phyloP scores from a whole-genome alignment of 2,888 invertebrate species.

The Scaptomyza cyrtandrae region DNA sequence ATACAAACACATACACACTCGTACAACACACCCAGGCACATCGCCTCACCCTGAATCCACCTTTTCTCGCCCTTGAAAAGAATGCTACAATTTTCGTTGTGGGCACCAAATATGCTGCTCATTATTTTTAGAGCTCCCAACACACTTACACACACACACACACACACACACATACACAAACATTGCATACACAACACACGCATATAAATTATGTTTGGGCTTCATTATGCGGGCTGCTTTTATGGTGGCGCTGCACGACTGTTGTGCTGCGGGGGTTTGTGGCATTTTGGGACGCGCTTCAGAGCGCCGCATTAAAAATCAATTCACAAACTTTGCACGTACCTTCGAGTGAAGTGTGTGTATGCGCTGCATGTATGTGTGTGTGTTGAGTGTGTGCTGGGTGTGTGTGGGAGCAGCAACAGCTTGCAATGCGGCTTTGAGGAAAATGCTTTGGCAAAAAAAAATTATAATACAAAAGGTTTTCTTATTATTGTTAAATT shows the following conservation, averaged over 20 bases:
- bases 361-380: slow-evolving; percentile 15
- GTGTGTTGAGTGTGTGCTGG: slow-evolving; percentile 15
- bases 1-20: slow-evolving; percentile 1
- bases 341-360: slow-evolving; percentile 40
- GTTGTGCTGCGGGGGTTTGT: neutral
- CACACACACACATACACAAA: slow-evolving; percentile 28
- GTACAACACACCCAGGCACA: neutral
- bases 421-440: slow-evolving; percentile 38
- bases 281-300: slow-evolving; percentile 50
- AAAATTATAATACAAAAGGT: neutral
- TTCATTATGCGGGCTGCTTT: slow-evolving; percentile 66
- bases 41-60: neutral
- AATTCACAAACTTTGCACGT: slow-evolving; percentile 76
- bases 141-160: slow-evolving; percentile 14
- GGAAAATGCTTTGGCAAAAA: slow-evolving; percentile 21
- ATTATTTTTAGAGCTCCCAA: slow-evolving; percentile 68
- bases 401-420: slow-evolving; percentile 20
- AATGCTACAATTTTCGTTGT: slow-evolving; percentile 69
- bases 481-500: neutral
- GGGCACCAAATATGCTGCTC: slow-evolving; percentile 75
- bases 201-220: slow-evolving; percentile 75
- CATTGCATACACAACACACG: slow-evolving; percentile 31
- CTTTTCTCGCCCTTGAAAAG: slow-evolving; percentile 43
- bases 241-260: neutral
- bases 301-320: slow-evolving; percentile 74